phyloP scores from a whole-genome alignment of 2,797 vertebrate species.

The Limosa lapponica region DNA sequence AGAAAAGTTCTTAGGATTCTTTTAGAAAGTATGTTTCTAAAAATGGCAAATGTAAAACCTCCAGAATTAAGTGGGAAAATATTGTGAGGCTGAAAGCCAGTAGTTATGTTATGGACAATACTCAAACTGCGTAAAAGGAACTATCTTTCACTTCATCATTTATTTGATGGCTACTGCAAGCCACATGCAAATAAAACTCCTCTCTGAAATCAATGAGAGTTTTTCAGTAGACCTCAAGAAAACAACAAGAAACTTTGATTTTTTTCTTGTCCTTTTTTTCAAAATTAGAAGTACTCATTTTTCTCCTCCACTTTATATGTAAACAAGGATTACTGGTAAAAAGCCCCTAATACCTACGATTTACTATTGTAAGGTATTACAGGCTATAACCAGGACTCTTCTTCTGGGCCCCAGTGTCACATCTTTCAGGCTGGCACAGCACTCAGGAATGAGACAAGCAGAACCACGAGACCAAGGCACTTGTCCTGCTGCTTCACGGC shows the following conservation, averaged over 20 bases:
- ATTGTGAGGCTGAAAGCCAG: not conserved
- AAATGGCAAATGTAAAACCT: not conserved
- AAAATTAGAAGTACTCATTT: not conserved
- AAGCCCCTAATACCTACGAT: not conserved
- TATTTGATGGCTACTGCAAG: not conserved
- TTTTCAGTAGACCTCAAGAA: not conserved
- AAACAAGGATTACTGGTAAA: not conserved
- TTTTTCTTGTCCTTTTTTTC: not conserved
- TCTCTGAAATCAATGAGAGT: not conserved
- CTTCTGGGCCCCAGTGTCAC: fast-evolving
- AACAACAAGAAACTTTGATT: not conserved
- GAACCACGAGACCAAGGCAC: fast-evolving
- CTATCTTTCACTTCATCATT: not conserved
- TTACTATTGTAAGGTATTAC: too few relatives aligned
- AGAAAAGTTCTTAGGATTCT: not conserved
- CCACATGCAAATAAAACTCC: not conserved
- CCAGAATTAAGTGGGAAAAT: not conserved
- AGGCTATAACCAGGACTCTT: not conserved
- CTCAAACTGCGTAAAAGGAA: not conserved
- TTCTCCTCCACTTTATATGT: not conserved
- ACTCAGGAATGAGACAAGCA: not conserved
- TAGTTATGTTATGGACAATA: not conserved
- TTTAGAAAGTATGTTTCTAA: not conserved
- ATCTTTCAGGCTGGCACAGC: not conserved
- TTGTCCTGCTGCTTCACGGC: not conserved